A percentile compares a stretch with the other conserved stretches of the same genome.
Evolutionary conservation across 2,888 invertebrate genomes (phyloP).

Genomic region (Anorthoa munda): DNA sequence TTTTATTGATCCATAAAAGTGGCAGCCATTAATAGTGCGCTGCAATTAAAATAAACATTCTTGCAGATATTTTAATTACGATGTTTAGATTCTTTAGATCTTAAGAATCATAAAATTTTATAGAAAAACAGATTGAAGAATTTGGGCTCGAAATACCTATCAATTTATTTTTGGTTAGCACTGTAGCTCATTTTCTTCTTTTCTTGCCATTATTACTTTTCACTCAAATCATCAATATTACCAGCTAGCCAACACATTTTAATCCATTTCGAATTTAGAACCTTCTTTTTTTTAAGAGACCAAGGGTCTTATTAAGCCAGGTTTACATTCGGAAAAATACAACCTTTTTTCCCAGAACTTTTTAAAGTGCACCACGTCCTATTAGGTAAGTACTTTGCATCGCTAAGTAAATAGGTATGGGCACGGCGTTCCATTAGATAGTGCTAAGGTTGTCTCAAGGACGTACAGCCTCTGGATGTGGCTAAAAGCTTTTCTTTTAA

Average conservation of each 20-base stretch:
- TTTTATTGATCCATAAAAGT: constrained; percentile 42
- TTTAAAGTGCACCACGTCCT: constrained; percentile 47
- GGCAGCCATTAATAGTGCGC: constrained; percentile 29
- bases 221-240: not conserved
- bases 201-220: not conserved
- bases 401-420: constrained; percentile 56
- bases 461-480: constrained; percentile 34
- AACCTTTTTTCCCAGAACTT: constrained; percentile 12
- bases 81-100: constrained; percentile 44
- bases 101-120: constrained; percentile 44
- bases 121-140: constrained; percentile 14
- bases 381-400: constrained; percentile 29
- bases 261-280: not conserved
- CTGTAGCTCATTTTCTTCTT: not conserved
- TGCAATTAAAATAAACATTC: constrained; percentile 51
- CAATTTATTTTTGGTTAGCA: not conserved
- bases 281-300: not conserved
- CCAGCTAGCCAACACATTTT: not conserved
- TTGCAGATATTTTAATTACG: constrained; percentile 44
- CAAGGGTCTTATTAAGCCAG: no score
- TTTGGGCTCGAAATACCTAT: not conserved
- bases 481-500: constrained; percentile 45
- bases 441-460: constrained; percentile 51
- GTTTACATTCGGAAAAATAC: constrained; percentile 7
- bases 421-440: constrained; percentile 63